Base-by-base conservation (phyloP, 2,888 invertebrate species). In the Caenorhabditis becei region DNA sequence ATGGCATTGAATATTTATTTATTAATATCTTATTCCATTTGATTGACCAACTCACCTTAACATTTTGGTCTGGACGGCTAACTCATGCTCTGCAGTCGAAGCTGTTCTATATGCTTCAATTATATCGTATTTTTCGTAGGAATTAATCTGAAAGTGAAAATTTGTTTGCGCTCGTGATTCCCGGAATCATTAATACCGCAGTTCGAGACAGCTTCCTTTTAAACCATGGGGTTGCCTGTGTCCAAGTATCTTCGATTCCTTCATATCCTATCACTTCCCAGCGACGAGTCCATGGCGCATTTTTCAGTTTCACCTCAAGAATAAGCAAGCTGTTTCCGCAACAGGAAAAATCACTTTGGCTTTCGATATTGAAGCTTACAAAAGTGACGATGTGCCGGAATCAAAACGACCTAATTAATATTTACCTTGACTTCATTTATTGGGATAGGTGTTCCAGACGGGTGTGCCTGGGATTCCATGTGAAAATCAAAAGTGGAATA, bases 401-500 rank as follows among this genome's bases (percentile, higher is more conserved):
- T n/a, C n/a, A n/a, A n/a, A n/a, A n/a, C n/a, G n/a, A n/a, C n/a
- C n/a, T n/a, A 41, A 41, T 41, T 14, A 41, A 41, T 11, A 7
- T 62, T 56, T 77, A 93, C 93, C 91, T 92, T 92, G 1, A 89
- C 67, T 14, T 87, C 80, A 85, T 97, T 97, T 0, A 97, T 89
- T 1, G 96, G 96, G 0, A 96, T 94, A 3, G 94, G 93, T 5
- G 94, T 92, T 23, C 95, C 96, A 91, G 96, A 95, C 1, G 95
- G 94, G 58, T 92, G 91, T 49, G 95, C 92, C 91, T 96, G 96
- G 1, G 94, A 93, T 88, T 96, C 95, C 96, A 98, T 96, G 90
- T 97, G 95, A 72, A 95, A 93, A 84, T 96, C 95, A 91, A 99
- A 95, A 2, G 96, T 97, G 91, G 83, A 83, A 92, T 95, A 97